Conservation (phyloP, 2,888 invertebrate species). For the Melipona beecheii region DNA sequence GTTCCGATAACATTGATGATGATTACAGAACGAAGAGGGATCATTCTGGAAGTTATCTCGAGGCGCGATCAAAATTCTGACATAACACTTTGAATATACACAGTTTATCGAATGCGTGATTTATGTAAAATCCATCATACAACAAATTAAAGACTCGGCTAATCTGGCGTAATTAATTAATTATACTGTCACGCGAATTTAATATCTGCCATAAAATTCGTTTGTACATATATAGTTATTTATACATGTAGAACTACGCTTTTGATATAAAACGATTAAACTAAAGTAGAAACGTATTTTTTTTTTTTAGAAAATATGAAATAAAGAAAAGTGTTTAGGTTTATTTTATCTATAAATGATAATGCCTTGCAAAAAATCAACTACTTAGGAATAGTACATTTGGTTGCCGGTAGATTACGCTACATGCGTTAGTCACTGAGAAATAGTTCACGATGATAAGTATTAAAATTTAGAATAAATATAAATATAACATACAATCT, state of each 20-base stretch:
- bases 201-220: slow-evolving; percentile 43
- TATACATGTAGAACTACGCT: slow-evolving; percentile 19
- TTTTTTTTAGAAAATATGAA: background rate
- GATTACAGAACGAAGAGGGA: slow-evolving; percentile 70
- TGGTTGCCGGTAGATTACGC: slow-evolving; percentile 42
- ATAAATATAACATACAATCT: background rate
- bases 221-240: slow-evolving; percentile 31
- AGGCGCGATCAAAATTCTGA: slow-evolving; percentile 78
- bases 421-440: slow-evolving; percentile 2
- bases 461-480: background rate
- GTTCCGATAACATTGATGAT: slow-evolving; percentile 81
- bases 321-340: background rate
- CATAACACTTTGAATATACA: background rate
- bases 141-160: slow-evolving; percentile 7
- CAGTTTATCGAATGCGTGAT: background rate
- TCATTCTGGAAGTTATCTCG: slow-evolving; percentile 69
- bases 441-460: background rate
- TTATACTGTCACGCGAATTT: background rate
- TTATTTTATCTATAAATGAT: slow-evolving; percentile 11
- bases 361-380: slow-evolving; percentile 1
- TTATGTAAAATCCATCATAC: background rate
- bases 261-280: background rate
- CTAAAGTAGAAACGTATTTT: background rate
- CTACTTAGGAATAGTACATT: slow-evolving; percentile 2
- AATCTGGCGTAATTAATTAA: background rate